Conservation (phyloP, 1,140 invertebrate genomes). For the Thereuonema tuberculata region DNA sequence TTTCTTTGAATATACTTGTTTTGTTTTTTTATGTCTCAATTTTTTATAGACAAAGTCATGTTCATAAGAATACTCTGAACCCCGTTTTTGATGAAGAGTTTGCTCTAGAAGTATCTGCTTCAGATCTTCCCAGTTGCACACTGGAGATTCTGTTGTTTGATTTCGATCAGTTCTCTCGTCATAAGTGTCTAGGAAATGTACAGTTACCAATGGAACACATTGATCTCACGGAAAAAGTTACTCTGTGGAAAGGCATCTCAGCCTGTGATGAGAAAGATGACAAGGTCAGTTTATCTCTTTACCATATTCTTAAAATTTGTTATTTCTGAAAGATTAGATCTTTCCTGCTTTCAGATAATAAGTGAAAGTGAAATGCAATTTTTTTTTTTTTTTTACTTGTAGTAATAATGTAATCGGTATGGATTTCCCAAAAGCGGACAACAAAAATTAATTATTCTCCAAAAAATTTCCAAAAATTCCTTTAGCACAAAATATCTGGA, state of each 20-base stretch:
- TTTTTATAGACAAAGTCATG: constrained; percentile 43
- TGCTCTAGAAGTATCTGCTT: constrained; percentile 29
- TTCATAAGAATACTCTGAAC: constrained; percentile 47
- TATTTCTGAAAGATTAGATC: background rate
- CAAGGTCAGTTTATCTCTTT: constrained; percentile 24
- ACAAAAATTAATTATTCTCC: too few species aligned
- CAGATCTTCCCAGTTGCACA: constrained; percentile 12
- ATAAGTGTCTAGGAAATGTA: constrained; percentile 29
- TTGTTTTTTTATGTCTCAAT: constrained; percentile 33
- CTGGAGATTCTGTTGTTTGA: constrained; percentile 27
- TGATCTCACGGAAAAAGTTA: constrained; percentile 25
- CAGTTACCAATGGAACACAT: constrained; percentile 24
- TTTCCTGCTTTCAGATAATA: background rate
- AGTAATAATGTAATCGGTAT: too few species aligned
- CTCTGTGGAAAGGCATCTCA: constrained; percentile 27
- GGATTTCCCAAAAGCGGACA: too few species aligned
- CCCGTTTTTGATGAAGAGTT: constrained; percentile 38
- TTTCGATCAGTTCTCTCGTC: constrained; percentile 24
- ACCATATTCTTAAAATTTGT: too few species aligned
- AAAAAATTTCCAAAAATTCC: too few species aligned
- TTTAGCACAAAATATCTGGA: too few species aligned
- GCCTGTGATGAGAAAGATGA: constrained; percentile 22
- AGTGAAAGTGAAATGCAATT: background rate
- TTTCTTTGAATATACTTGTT: background rate
- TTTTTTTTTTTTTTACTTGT: background rate